Percentiles rank a stretch among this genome's conserved stretches.
Evolutionary conservation across 2,888 invertebrate species (phyloP).

Genomic region (Hirtodrosophila cameraria): DNA sequence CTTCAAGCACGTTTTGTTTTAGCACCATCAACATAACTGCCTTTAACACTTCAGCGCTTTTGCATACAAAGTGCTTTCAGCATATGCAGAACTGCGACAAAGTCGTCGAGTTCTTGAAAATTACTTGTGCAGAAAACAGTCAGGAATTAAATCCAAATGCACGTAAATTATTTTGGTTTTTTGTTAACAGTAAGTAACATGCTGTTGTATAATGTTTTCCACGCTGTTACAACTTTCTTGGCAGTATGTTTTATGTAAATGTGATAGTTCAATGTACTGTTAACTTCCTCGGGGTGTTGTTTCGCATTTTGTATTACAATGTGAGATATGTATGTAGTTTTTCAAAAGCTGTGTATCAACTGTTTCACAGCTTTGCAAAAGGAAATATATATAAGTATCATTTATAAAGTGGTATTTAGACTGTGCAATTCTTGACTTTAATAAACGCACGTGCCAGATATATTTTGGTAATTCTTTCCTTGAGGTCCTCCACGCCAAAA

Average conservation of each 20-base stretch:
- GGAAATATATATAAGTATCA: too few species aligned
- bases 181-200: conserved; percentile 16
- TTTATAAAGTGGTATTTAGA: too few species aligned
- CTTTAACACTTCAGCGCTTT: conserved; percentile 1
- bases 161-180: conserved; percentile 14
- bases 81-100: background rate
- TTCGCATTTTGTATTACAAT: background rate
- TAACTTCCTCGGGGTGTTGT: background rate
- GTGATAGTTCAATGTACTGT: conserved; percentile 6
- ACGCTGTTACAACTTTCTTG: conserved; percentile 12
- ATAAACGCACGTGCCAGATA: too few species aligned
- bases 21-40: conserved; percentile 5
- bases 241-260: background rate
- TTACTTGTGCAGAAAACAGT: background rate
- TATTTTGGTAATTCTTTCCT: too few species aligned
- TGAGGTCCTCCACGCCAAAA: too few species aligned
- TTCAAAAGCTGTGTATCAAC: too few species aligned
- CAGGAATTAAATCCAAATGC: conserved; percentile 6
- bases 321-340: too few species aligned
- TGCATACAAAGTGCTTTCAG: conserved; percentile 15
- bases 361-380: too few species aligned
- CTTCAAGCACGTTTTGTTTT: conserved; percentile 25
- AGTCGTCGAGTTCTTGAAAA: too few species aligned
- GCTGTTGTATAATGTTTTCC: conserved; percentile 4
- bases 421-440: too few species aligned